Evolutionary conservation across 2,888 invertebrate genomes (phyloP).

Genomic region (Leptopterna dolabrata): DNA sequence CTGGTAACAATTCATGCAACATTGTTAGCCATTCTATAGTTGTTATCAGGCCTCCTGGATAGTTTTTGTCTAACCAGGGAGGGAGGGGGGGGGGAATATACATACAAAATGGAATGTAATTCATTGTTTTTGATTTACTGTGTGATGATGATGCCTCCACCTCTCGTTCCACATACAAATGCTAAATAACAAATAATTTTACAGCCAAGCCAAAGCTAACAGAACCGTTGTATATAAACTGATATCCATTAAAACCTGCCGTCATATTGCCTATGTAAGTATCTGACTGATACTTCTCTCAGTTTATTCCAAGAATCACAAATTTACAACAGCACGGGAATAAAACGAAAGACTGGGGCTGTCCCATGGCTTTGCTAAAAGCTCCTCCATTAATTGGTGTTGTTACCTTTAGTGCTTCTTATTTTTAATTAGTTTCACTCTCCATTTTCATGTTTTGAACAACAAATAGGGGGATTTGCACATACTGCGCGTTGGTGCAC

Average conservation of each 20-base stretch:
- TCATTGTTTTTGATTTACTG: not conserved
- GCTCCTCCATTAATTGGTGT: constrained; percentile 3
- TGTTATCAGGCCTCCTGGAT: too few species aligned
- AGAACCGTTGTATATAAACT: not conserved
- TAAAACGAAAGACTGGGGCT: not conserved
- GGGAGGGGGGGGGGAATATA: too few species aligned
- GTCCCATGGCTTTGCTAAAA: not conserved
- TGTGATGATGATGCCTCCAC: not conserved
- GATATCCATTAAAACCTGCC: not conserved
- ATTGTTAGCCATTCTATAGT: too few species aligned
- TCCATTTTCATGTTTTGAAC: not conserved
- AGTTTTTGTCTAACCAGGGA: too few species aligned
- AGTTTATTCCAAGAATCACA: not conserved
- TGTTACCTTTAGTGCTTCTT: constrained; percentile 7
- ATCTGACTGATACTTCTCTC: not conserved
- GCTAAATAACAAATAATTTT: not conserved
- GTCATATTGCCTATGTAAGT: not conserved
- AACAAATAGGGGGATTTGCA: not conserved
- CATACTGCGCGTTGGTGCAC: not conserved
- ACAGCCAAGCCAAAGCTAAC: not conserved
- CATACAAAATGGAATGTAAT: too few species aligned
- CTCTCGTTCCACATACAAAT: not conserved
- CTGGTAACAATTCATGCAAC: too few species aligned
- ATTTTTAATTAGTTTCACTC: not conserved
- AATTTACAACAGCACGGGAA: not conserved